Evolutionary conservation across 2,797 vertebrate species (phyloP).

Genomic region (Sphenodon punctatus): DNA sequence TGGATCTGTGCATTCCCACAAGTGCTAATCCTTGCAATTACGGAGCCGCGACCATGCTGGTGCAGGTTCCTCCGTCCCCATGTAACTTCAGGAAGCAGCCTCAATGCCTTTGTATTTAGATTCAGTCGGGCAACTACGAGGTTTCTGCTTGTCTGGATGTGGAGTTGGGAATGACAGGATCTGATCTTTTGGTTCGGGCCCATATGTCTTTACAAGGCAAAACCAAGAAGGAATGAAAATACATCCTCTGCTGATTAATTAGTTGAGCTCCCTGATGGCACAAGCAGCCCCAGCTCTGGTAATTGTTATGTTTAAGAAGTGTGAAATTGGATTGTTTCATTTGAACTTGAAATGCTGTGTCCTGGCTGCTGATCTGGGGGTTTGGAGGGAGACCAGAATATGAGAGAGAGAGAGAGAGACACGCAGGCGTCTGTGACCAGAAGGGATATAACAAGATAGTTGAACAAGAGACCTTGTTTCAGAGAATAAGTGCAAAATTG

Average conservation of each 20-base stretch:
- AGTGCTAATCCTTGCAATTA: too few species aligned
- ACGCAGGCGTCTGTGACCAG: conserved; percentile 27
- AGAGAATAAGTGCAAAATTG: neutral
- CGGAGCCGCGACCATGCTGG: too few species aligned
- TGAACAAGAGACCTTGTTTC: neutral
- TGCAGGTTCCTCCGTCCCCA: too few species aligned
- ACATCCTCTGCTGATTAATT: too few species aligned
- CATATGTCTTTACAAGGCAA: neutral
- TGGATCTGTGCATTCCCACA: too few species aligned
- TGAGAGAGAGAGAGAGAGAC: neutral
- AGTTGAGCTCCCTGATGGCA: neutral
- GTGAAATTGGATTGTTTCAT: conserved; percentile 11
- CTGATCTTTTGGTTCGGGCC: neutral
- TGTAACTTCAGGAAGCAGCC: too few species aligned
- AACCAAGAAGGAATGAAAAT: neutral
- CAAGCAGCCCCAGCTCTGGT: neutral
- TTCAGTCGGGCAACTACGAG: too few species aligned
- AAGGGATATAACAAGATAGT: neutral
- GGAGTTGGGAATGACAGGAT: neutral
- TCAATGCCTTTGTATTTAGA: too few species aligned
- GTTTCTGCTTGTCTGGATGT: too few species aligned
- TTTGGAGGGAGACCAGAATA: neutral
- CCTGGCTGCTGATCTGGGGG: conserved; percentile 17
- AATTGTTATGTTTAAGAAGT: conserved; percentile 49
- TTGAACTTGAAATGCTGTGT: neutral